Percentiles rank a stretch among this genome's conserved stretches.
These are phyloP conservation scores for Picathartes gymnocephalus DNA, from an alignment of 2,113 vertebrate species.

Conservation along the genomic window DNA sequence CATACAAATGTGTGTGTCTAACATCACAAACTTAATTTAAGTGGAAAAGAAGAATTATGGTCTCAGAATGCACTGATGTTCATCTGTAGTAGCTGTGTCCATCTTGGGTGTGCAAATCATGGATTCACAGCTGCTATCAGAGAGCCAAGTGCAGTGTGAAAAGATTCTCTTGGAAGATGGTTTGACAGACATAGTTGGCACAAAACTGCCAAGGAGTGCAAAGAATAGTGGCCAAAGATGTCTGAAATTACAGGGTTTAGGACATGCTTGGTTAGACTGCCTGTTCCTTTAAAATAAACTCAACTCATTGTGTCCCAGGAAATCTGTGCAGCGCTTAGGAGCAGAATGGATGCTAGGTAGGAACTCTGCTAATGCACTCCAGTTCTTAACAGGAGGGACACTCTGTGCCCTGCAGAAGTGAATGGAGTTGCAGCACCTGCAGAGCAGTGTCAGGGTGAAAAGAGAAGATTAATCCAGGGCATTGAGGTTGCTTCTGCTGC, in stretches of 20 bases:
- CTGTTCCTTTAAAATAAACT: background rate
- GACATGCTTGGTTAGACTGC: background rate
- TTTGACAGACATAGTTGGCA: background rate
- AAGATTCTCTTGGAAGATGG: background rate
- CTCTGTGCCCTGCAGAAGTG: background rate
- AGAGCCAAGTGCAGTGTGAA: background rate
- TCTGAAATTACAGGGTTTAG: background rate
- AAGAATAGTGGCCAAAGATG: background rate
- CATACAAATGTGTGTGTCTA: background rate
- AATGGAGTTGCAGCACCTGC: background rate
- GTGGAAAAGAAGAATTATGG: background rate
- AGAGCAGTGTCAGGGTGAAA: background rate
- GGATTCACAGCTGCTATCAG: background rate
- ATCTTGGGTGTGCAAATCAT: background rate
- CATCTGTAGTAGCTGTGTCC: background rate
- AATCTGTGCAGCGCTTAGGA: background rate
- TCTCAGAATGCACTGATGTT: background rate
- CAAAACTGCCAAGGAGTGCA: background rate
- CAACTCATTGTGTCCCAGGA: background rate
- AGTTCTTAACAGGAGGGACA: background rate
- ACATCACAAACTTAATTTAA: background rate
- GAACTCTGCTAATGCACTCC: background rate
- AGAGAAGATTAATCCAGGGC: background rate
- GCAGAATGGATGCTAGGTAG: background rate
- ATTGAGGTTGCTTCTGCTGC: background rate